These are phyloP conservation scores for Dicaeum eximium DNA, from an alignment of 2,113 vertebrate genomes.

Conservation along the genomic window DNA sequence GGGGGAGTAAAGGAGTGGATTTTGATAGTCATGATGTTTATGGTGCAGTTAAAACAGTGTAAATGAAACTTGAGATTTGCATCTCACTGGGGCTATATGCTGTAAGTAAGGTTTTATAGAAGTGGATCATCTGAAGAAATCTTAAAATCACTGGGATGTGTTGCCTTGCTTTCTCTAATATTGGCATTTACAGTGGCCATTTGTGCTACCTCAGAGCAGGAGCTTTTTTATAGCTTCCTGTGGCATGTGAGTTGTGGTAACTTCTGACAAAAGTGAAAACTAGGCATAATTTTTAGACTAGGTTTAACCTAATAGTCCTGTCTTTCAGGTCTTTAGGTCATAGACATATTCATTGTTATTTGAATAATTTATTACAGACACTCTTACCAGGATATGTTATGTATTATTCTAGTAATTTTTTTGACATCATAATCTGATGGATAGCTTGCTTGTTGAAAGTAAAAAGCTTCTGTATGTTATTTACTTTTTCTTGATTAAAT, in stretches of 20 bases:
- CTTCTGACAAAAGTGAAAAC: not conserved
- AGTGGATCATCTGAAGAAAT: not conserved
- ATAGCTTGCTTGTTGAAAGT: not conserved
- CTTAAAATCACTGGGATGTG: accelerated
- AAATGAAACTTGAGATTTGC: not conserved
- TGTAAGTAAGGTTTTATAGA: not conserved
- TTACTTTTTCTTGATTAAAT: not conserved
- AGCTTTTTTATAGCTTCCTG: not conserved
- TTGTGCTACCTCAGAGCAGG: not conserved
- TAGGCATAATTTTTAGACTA: not conserved
- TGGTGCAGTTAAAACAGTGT: not conserved
- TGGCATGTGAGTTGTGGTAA: not conserved
- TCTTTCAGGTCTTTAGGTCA: not conserved
- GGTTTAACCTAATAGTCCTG: not conserved
- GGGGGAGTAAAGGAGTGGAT: not conserved
- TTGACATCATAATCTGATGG: not conserved
- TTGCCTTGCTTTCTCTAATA: not conserved
- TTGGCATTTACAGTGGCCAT: not conserved
- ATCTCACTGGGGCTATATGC: not conserved
- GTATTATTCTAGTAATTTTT: not conserved
- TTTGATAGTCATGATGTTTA: not conserved
- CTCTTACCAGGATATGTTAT: not conserved
- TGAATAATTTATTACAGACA: not conserved
- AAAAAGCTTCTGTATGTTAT: not conserved
- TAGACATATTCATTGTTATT: not conserved